Evolutionary conservation across 2,888 invertebrate genomes (phyloP), one percentile per base, ranked within the genome.

Genomic region (Orchesella flavescens): DNA sequence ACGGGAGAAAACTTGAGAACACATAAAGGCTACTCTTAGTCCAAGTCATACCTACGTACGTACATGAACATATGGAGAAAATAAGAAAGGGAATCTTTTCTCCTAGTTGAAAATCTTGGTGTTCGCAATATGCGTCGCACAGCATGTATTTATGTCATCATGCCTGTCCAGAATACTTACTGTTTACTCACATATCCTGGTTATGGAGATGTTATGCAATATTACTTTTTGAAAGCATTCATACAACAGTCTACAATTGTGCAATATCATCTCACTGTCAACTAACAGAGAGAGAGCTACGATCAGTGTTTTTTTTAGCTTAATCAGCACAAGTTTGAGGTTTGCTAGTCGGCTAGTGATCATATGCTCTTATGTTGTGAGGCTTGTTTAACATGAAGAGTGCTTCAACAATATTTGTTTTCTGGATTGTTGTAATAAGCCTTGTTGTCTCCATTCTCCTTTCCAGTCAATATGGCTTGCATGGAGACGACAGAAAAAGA

Each of bases 91-190:
- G 2, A 53, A n/a, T 53, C 13, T n/a, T n/a, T 10, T 13, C 10
- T 13, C 46, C 7, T 7, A 46, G 46, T 46, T 46, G 46, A 46
- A 46, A 46, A 7, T 7, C 7, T 10, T 13, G 10, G 13, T 68
- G 65, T 59, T 81, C 59, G 71, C 71, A 82, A 76, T 82, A 71
- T 76, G 82, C 63, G 69, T 76, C 75, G 65, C 72, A 82, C 63
- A 65, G 61, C 80, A 59, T 80, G 73, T 80, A 66, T 63, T 72
- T 61, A 63, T 72, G 78, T 71, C 71, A 46, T 66, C 75, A 63
- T 79, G 59, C 61, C 78, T 78, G 78, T 71, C 78, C 65, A 59
- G 49, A 61, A 49, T 46, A 34, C 34, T 34, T 34, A 34, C 34
- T 34, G 34, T 34, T 34, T 34, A 34, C 34, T 34, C 34, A 34